phyloP scores from a whole-genome alignment of 2,113 vertebrate genomes.

The Pionites leucogaster region DNA sequence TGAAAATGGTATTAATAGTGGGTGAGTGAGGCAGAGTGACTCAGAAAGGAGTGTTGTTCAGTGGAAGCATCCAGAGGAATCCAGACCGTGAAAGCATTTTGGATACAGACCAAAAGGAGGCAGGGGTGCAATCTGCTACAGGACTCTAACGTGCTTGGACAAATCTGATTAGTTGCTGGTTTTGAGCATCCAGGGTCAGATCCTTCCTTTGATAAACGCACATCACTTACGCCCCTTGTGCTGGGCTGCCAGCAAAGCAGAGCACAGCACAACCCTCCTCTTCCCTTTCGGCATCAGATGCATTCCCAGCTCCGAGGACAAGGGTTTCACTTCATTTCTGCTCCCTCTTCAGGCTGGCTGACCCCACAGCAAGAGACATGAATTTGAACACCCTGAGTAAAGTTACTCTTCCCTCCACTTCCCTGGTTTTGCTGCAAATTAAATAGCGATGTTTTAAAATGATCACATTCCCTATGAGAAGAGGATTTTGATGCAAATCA shows the following conservation, averaged over 20 bases:
- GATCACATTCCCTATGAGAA: fast-evolving
- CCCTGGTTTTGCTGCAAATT: fast-evolving
- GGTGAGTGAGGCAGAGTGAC: neutral
- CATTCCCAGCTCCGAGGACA: neutral
- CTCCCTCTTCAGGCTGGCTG: slow-evolving; percentile 57
- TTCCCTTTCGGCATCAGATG: neutral
- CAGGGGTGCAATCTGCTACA: neutral
- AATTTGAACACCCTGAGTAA: fast-evolving
- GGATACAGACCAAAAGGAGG: neutral
- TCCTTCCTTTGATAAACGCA: neutral
- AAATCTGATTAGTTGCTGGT: neutral
- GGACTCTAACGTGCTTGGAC: neutral
- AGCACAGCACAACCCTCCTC: neutral
- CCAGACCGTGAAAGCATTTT: neutral
- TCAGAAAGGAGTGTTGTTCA: neutral
- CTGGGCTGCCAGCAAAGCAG: neutral
- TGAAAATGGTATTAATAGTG: neutral
- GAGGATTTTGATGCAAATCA: neutral
- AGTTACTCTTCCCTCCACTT: neutral
- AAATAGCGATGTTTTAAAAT: fast-evolving
- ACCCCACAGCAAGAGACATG: neutral
- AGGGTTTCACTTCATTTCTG: neutral
- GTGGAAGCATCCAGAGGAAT: slow-evolving; percentile 31
- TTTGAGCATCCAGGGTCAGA: slow-evolving; percentile 8
- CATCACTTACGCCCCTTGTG: neutral